A percentile compares a stretch with the other conserved stretches of the same genome.
These are phyloP conservation scores for Gasterosteus nipponicus DNA, from an alignment of 2,113 vertebrate species.

Conservation along the genomic window DNA sequence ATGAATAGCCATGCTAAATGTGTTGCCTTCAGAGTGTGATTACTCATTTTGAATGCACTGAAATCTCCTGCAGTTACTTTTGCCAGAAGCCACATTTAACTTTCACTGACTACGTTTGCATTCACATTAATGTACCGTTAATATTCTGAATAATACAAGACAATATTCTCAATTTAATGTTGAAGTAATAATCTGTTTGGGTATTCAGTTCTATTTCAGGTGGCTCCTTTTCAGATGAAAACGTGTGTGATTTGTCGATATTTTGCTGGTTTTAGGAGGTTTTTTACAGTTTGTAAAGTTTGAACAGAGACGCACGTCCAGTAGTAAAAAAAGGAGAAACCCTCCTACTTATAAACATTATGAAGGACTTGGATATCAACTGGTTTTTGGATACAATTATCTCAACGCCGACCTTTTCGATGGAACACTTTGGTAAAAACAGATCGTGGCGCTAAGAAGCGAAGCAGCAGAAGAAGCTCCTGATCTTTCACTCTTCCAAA, in stretches of 20 bases:
- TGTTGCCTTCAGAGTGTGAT: constrained; percentile 77
- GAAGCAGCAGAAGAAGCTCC: too few species aligned
- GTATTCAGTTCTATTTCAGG: neutral
- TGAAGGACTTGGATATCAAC: too few species aligned
- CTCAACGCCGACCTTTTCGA: too few species aligned
- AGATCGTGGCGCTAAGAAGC: too few species aligned
- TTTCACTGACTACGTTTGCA: constrained; percentile 2
- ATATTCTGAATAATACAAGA: neutral
- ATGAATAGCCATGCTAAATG: constrained; percentile 79
- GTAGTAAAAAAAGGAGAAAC: too few species aligned
- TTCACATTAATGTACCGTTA: neutral
- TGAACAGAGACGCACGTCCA: too few species aligned
- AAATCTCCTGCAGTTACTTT: constrained; percentile 60
- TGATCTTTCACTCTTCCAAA: too few species aligned
- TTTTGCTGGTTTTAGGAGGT: neutral
- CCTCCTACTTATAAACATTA: too few species aligned
- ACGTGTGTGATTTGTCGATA: neutral
- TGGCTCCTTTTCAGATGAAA: neutral
- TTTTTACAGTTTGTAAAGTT: too few species aligned
- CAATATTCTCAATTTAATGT: neutral
- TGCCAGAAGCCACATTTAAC: constrained; percentile 42
- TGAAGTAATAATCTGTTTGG: neutral
- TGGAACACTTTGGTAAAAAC: too few species aligned
- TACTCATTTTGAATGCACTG: constrained; percentile 72
- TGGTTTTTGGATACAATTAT: too few species aligned